phyloP scores from a whole-genome alignment of 2,797 vertebrate genomes.

The Ctenosaura bakeri region DNA sequence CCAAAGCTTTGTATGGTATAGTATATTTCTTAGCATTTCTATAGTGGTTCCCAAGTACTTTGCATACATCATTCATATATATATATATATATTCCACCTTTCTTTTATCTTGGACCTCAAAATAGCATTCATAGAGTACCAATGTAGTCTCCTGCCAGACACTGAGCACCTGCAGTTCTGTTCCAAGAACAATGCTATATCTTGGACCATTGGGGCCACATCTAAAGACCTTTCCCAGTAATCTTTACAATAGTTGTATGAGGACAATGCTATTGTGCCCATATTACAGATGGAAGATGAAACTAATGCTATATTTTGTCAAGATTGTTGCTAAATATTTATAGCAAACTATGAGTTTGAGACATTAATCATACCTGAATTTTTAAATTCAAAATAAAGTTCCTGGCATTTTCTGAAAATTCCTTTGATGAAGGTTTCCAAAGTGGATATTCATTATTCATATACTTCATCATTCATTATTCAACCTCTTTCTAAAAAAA shows the following conservation, averaged over 20 bases:
- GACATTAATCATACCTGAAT: not conserved
- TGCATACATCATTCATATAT: not conserved
- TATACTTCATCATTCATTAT: not conserved
- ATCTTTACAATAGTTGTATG: not conserved
- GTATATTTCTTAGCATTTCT: not conserved
- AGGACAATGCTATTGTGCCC: not conserved
- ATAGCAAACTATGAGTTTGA: not conserved
- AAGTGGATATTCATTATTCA: not conserved
- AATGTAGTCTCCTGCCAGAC: not conserved
- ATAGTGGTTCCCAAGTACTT: not conserved
- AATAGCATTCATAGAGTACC: not conserved
- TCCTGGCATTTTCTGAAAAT: conserved; percentile 14
- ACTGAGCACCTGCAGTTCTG: not conserved
- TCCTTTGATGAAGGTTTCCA: conserved; percentile 14
- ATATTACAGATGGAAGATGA: not conserved
- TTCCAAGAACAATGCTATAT: not conserved
- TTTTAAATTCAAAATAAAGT: not conserved
- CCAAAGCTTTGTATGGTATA: conserved; percentile 29
- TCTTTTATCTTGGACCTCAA: not conserved
- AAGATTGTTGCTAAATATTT: not conserved
- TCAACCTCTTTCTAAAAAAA: not conserved
- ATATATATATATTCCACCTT: not conserved
- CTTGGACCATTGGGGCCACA: not conserved
- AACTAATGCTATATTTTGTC: not conserved
- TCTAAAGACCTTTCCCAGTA: not conserved